Conservation (phyloP, 64 coral and sea anemone genomes). For the Montipora efflorescens region DNA sequence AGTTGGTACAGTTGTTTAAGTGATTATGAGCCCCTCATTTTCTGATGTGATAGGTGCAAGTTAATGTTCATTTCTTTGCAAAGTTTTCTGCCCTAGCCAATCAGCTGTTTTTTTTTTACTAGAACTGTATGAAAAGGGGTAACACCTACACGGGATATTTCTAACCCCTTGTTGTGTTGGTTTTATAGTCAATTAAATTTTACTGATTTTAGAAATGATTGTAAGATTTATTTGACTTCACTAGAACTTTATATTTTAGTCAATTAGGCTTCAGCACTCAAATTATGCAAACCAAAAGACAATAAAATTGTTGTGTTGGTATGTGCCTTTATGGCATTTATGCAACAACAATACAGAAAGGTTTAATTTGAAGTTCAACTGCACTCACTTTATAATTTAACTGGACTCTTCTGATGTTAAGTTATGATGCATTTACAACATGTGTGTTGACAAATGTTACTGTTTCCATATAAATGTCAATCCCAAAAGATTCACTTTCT, state of each 20-base stretch:
- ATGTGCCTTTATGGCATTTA: neutral
- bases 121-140: neutral
- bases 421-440: neutral
- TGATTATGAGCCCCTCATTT: neutral
- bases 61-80: neutral
- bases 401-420: neutral
- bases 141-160: neutral
- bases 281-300: neutral
- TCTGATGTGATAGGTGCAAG: neutral
- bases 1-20: neutral
- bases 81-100: neutral
- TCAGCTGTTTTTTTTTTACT: neutral
- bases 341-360: neutral
- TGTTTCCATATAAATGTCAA: conserved; percentile 52
- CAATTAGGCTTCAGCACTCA: neutral
- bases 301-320: neutral
- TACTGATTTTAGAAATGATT: neutral
- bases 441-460: neutral
- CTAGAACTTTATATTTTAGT: neutral
- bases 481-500: conserved; percentile 50
- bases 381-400: neutral
- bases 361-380: neutral
- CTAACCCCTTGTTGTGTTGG: neutral
- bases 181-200: neutral
- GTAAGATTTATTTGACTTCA: neutral